Evolutionary conservation across 2,888 invertebrate species (phyloP), one percentile per base, ranked within the genome.

Genomic region (Mimas tiliae): DNA sequence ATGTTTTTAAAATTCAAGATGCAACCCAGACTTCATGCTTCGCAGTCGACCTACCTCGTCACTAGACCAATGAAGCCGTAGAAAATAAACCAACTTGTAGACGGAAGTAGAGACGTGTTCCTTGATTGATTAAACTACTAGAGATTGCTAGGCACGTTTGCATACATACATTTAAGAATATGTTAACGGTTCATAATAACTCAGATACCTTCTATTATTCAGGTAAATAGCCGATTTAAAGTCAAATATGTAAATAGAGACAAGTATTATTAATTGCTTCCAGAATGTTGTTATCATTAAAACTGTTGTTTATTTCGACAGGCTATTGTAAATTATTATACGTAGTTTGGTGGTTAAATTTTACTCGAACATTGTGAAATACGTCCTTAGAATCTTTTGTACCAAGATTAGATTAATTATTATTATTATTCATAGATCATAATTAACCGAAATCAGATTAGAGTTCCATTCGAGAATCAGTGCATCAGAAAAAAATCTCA

Each of bases 401-500:
- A 27, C 27, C 4, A 27, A 27, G 27, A 27, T n/a, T n/a, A n/a
- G n/a, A n/a, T n/a, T n/a, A n/a, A n/a, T n/a, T n/a, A n/a, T n/a
- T n/a, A n/a, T n/a, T 3, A 27, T 27, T 27, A 27, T 27, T 4
- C 4, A 27, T 27, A 27, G 27, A 27, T 4, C 27, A 27, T 27
- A 27, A 27, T 27, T 27, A 27, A 27, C 27, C 27, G 27, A 27
- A 3, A 27, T 27, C 4, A 27, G 27, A 27, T 27, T 27, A 1
- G 27, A 27, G 1, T 27, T 27, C 27, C 2, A 27, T 27, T 73
- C 74, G 77, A 80, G 74, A 76, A 76, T 72, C 67, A 52, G 67
- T 70, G 69, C 76, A 52, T 21, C 27, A 27, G 71, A 69, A 68
- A 67, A 72, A 66, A 50, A 71, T 50, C 78, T 80, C 83, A 87